A percentile compares a stretch with the other conserved stretches of the same genome.
Evolutionary conservation across 2,113 vertebrate genomes (phyloP).

Genomic region (Neogobius melanostomus): DNA sequence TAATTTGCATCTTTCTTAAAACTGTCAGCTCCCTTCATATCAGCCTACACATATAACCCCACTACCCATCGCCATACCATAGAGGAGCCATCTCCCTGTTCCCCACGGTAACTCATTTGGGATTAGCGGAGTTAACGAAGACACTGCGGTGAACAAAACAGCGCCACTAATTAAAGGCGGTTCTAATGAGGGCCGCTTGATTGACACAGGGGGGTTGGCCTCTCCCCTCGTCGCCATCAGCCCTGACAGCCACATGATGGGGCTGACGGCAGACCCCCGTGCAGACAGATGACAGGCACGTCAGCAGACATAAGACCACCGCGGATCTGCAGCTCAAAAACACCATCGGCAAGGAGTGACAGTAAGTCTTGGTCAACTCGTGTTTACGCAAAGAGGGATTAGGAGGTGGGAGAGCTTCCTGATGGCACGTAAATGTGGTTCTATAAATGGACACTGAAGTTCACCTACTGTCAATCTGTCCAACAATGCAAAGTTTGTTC

Average conservation of each 20-base stretch:
- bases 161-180: conserved; percentile 75
- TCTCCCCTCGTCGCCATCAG: conserved; percentile 77
- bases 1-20: not conserved
- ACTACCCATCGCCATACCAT: conserved; percentile 1
- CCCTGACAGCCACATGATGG: conserved; percentile 78
- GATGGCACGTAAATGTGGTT: not conserved
- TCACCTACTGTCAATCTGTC: too few relatives aligned
- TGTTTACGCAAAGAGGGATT: conserved; percentile 26
- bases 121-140: conserved; percentile 74
- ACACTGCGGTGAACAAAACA: conserved; percentile 58
- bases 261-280: conserved; percentile 76
- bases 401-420: not conserved
- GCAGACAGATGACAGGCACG: conserved; percentile 72
- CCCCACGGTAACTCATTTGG: conserved; percentile 60
- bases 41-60: not conserved
- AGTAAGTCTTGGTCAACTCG: conserved; percentile 20
- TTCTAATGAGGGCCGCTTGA: conserved; percentile 80
- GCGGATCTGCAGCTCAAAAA: conserved; percentile 40
- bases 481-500: too few relatives aligned
- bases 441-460: not conserved
- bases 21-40: not conserved
- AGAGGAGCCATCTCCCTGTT: conserved; percentile 16
- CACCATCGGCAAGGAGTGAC: conserved; percentile 39
- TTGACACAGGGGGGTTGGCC: conserved; percentile 77
- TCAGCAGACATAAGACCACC: conserved; percentile 61